These are phyloP conservation scores for Eilema caniola DNA, from an alignment of 2,888 invertebrate genomes.

Conservation along the genomic window DNA sequence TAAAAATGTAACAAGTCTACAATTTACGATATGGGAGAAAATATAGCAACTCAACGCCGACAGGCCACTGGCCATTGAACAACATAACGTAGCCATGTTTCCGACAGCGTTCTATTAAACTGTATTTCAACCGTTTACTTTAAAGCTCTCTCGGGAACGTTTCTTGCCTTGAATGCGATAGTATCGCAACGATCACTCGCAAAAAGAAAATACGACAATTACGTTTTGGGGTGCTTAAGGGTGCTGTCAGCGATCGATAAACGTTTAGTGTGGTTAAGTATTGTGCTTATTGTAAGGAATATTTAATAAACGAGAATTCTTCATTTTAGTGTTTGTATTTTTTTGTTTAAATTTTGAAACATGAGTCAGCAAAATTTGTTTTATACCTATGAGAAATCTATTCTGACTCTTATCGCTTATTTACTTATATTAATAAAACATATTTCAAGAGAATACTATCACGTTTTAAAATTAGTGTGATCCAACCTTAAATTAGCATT, in stretches of 20 bases:
- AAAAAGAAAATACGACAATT: background rate
- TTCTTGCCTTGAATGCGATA: slow-evolving; percentile 8
- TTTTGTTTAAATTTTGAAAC: no score
- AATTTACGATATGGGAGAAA: background rate
- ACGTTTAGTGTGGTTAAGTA: background rate
- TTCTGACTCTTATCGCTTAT: no score
- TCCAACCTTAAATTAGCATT: slow-evolving; percentile 29
- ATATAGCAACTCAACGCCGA: slow-evolving; percentile 7
- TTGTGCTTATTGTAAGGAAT: background rate
- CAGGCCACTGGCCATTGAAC: slow-evolving; percentile 10
- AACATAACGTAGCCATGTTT: slow-evolving; percentile 15
- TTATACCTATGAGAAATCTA: no score
- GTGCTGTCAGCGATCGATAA: slow-evolving; percentile 1
- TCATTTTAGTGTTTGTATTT: background rate
- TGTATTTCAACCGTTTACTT: slow-evolving; percentile 12
- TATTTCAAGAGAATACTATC: background rate
- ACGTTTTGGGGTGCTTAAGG: slow-evolving; percentile 4
- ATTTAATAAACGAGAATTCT: background rate
- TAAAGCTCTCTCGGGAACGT: background rate
- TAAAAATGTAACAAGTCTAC: background rate
- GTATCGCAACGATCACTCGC: background rate
- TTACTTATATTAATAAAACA: no score
- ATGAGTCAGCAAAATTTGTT: no score
- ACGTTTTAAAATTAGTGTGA: background rate
- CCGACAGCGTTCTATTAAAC: slow-evolving; percentile 21